Base-by-base conservation (phyloP, 2,888 invertebrate genomes). In the Spilosoma lubricipeda region DNA sequence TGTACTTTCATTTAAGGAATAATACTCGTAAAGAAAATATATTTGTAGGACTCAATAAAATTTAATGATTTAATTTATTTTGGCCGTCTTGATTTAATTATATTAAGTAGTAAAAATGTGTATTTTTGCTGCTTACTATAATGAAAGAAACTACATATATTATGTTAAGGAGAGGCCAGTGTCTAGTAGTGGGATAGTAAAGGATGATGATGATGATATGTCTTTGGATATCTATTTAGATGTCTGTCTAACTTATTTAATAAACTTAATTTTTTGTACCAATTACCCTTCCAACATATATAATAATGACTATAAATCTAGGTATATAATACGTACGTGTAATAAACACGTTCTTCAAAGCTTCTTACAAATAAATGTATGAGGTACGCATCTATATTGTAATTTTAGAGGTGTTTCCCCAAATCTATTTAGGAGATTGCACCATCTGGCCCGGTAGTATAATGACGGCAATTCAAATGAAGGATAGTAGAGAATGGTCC, bases 401-500 rank as follows among this genome's bases (percentile, higher is more conserved):
- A 67, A 30, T 2, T 67, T 67, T 67, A 30, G 20, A 67, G 48
- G 30, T 27, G 11, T 15, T 45, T 33, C 64, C 30, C 33, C 15
- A 45, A 63, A 63, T 42, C 27, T 45, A 30, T 67, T 75, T 70
- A 30, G 48, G 67, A 63, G 75, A 75, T 77, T 74, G 79, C 80
- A 79, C 75, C 83, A 83, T 83, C 80, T 81, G 79, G 74, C 67
- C 78, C 72, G 79, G 82, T 84, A 82, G 82, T 80, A 80, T 85
- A 84, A 88, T 83, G 81, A 80, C 73, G 76, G 78, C 82, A 84
- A 86, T 87, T 86, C 86, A 84, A 85, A 83, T 83, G 82, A 86
- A 77, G 82, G 78, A 81, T 79, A 79, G 80, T 78, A 83, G 77
- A 77, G 83, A 83, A 86, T 72, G 82, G 73, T 77, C 77, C 76